Evolutionary conservation across 2,888 invertebrate species (phyloP).

Genomic region (Diarsia rubi): DNA sequence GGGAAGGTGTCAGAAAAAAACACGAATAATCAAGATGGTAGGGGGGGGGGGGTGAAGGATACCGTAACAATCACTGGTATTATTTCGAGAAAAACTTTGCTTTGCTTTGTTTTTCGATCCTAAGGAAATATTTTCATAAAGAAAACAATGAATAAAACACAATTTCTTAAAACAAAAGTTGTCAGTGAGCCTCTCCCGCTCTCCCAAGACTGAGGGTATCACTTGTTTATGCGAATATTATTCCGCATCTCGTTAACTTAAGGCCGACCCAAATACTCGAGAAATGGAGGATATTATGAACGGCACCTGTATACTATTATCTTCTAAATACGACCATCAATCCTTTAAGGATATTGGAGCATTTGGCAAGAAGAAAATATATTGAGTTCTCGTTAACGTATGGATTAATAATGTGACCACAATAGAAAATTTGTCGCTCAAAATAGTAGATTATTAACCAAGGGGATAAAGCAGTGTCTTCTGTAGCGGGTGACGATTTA

Average conservation of each 20-base stretch:
- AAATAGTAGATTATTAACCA: too few relatives aligned
- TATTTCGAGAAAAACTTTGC: too few relatives aligned
- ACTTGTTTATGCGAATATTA: slow-evolving; percentile 28
- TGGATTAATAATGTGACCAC: too few relatives aligned
- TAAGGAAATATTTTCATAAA: not conserved
- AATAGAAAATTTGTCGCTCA: too few relatives aligned
- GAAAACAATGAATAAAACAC: slow-evolving; percentile 4
- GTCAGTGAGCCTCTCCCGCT: not conserved
- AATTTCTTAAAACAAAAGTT: slow-evolving; percentile 1
- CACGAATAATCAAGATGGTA: too few relatives aligned
- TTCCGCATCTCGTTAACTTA: slow-evolving; percentile 17
- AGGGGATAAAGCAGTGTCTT: too few relatives aligned
- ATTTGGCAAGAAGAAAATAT: too few relatives aligned
- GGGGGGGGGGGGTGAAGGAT: too few relatives aligned
- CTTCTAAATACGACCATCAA: not conserved
- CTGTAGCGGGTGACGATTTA: too few relatives aligned
- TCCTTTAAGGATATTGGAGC: not conserved
- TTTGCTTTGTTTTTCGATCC: not conserved
- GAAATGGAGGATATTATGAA: not conserved
- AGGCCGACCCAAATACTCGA: not conserved
- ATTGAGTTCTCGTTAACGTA: too few relatives aligned
- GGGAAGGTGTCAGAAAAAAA: too few relatives aligned
- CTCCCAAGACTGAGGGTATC: not conserved
- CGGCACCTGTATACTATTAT: slow-evolving; percentile 9
- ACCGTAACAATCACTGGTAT: too few relatives aligned